A percentile compares a stretch with the other conserved stretches of the same genome.
These are phyloP conservation scores for Exocentrus adspersus DNA, from an alignment of 2,888 invertebrate species.

Conservation along the genomic window DNA sequence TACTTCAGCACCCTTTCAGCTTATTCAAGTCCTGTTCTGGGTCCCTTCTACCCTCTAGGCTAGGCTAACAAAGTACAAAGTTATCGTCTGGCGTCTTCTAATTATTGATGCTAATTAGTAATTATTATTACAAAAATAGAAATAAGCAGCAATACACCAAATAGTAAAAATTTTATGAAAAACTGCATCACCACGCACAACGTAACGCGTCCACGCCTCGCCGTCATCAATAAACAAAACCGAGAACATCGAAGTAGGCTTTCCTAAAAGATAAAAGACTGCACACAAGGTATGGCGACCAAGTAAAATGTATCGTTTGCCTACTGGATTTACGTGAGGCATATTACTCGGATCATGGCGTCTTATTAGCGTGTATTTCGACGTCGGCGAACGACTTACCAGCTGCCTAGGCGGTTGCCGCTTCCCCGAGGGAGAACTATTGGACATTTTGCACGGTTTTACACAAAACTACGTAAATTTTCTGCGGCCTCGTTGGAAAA, in stretches of 20 bases:
- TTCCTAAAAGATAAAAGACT: slow-evolving; percentile 40
- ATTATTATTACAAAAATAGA: slow-evolving; percentile 25
- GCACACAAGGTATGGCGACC: slow-evolving; percentile 54
- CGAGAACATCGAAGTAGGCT: slow-evolving; percentile 30
- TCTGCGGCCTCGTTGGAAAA: slow-evolving; percentile 44
- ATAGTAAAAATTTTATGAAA: too few species aligned
- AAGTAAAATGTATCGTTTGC: slow-evolving; percentile 43
- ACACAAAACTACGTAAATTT: slow-evolving; percentile 53
- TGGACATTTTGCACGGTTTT: slow-evolving; percentile 60
- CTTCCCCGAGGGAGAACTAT: slow-evolving; percentile 66
- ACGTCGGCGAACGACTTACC: slow-evolving; percentile 65
- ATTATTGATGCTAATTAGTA: slow-evolving; percentile 28
- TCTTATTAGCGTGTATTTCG: slow-evolving; percentile 43
- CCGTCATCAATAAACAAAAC: slow-evolving; percentile 17
- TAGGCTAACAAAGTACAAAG: slow-evolving; percentile 27
- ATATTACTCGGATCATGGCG: slow-evolving; percentile 74
- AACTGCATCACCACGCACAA: slow-evolving; percentile 8
- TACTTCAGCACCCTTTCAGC: slow-evolving; percentile 32
- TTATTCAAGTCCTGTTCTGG: slow-evolving; percentile 33
- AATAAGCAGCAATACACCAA: too few species aligned
- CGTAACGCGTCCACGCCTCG: slow-evolving; percentile 19
- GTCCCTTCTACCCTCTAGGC: background rate
- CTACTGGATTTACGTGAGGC: slow-evolving; percentile 68
- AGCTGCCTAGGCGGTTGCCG: slow-evolving; percentile 71
- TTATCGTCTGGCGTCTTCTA: slow-evolving; percentile 17